These are phyloP conservation scores for Battus philenor DNA, from an alignment of 1,140 invertebrate species.

Conservation along the genomic window DNA sequence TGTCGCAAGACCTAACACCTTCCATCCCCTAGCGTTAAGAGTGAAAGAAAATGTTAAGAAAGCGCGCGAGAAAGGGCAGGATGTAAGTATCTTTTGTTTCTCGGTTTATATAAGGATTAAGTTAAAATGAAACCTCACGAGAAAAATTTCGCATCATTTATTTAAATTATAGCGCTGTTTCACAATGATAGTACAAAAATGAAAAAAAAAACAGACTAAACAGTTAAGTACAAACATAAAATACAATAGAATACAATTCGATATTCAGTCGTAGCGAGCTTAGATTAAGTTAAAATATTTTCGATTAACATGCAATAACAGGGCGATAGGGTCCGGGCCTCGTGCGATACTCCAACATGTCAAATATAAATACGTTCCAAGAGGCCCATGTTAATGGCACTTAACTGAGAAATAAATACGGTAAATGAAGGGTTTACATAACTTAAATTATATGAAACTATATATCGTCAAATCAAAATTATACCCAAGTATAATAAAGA, in stretches of 20 bases:
- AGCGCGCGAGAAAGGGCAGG: no score
- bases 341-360: conserved; percentile 8
- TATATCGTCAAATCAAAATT: conserved; percentile 13
- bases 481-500: conserved; percentile 12
- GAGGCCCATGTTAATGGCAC: conserved; percentile 6
- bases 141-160: conserved; percentile 26
- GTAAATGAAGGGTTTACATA: no score
- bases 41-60: no score
- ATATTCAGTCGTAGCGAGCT: conserved; percentile 37
- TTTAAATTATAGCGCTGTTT: conserved; percentile 24
- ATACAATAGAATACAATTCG: conserved; percentile 35
- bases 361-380: neutral
- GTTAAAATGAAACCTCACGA: conserved; percentile 17
- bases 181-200: conserved; percentile 23
- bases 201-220: conserved; percentile 25
- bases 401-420: conserved; percentile 4
- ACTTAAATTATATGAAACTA: no score
- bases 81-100: no score
- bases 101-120: conserved; percentile 1
- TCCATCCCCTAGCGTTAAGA: no score
- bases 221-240: conserved; percentile 50
- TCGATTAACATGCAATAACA: conserved; percentile 13
- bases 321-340: no score
- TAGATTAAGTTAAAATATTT: conserved; percentile 18
- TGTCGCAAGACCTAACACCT: no score